Conservation (phyloP, 64 coral and sea anemone genomes). For the Pocillopora damicornis region DNA sequence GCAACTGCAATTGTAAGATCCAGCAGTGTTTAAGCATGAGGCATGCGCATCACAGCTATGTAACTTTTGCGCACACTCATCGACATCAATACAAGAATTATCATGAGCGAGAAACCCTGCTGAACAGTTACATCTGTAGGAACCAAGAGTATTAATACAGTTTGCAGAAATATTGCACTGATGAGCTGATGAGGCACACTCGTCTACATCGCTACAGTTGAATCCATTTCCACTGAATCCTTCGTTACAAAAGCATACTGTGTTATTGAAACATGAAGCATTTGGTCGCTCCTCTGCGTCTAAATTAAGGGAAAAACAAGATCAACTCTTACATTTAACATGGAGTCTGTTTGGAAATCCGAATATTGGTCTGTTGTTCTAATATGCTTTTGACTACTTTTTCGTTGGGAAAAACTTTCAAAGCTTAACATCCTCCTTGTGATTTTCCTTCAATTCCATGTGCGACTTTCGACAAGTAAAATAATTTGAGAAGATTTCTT, state of each 20-base stretch:
- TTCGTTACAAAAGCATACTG: conserved; percentile 16
- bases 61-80: conserved; percentile 7
- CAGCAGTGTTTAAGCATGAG: conserved; percentile 20
- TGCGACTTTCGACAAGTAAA: too few relatives aligned
- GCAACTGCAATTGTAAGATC: conserved; percentile 34
- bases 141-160: conserved; percentile 15
- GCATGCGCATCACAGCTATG: conserved; percentile 22
- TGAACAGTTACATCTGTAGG: conserved; percentile 30
- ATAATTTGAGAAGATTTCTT: too few relatives aligned
- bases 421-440: too few relatives aligned
- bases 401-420: too few relatives aligned
- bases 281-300: conserved; percentile 11
- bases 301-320: background rate
- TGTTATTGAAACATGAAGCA: conserved; percentile 11
- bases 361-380: too few relatives aligned
- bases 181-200: background rate
- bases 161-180: background rate
- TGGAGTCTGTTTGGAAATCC: too few relatives aligned
- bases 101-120: conserved; percentile 23
- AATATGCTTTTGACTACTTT: too few relatives aligned
- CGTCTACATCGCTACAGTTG: conserved; percentile 27
- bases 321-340: background rate
- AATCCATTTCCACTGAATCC: conserved; percentile 30
- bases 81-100: conserved; percentile 6
- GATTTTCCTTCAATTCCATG: too few relatives aligned